Evolutionary conservation across 2,888 invertebrate genomes (phyloP).

Genomic region (Globia sparganii): DNA sequence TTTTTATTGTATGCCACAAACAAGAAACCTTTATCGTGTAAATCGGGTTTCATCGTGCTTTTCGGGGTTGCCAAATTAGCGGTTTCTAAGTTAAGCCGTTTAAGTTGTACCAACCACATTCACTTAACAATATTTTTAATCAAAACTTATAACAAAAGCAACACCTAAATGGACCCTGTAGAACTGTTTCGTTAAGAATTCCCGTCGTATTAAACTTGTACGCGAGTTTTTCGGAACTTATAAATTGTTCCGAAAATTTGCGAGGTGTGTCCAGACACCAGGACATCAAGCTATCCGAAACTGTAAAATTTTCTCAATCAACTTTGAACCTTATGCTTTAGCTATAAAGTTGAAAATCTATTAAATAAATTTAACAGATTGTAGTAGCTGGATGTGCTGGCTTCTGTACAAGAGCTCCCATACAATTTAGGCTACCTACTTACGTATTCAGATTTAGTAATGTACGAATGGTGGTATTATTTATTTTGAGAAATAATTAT

Average conservation of each 20-base stretch:
- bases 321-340: no score
- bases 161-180: conserved; percentile 50
- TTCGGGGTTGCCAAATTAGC: neutral
- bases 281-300: no score
- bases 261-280: no score
- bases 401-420: conserved; percentile 39
- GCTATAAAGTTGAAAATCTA: no score
- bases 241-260: conserved; percentile 63
- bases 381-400: no score
- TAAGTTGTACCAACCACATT: conserved; percentile 4
- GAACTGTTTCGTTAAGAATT: conserved; percentile 62
- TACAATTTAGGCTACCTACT: conserved; percentile 41
- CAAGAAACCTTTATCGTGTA: neutral
- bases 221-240: conserved; percentile 64
- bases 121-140: conserved; percentile 62
- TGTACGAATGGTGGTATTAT: neutral
- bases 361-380: no score
- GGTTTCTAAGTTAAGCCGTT: neutral
- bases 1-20: neutral
- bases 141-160: conserved; percentile 59
- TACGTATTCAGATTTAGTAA: conserved; percentile 33
- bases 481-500: conserved; percentile 15
- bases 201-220: conserved; percentile 66
- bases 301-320: no score
- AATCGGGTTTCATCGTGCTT: neutral